These are phyloP conservation scores for Crocodylus rhombifer DNA, from an alignment of 2,797 vertebrate species.

Conservation along the genomic window DNA sequence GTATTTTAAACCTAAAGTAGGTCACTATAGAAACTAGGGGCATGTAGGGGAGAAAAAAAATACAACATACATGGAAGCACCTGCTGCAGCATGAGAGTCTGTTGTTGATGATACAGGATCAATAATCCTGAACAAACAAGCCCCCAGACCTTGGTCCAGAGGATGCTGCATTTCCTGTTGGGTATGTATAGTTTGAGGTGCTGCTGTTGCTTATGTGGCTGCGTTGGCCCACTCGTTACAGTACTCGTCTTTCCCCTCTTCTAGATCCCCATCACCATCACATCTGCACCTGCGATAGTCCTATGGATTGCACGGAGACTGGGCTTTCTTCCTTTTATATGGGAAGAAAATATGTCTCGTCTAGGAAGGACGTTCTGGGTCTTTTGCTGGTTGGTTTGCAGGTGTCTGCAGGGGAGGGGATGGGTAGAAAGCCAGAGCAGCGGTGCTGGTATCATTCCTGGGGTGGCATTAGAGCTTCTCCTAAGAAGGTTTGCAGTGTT, in stretches of 20 bases:
- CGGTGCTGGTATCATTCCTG: neutral
- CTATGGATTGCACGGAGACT: neutral
- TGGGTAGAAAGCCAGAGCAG: neutral
- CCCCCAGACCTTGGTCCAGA: neutral
- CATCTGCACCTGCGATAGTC: neutral
- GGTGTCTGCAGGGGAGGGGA: neutral
- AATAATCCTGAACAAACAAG: neutral
- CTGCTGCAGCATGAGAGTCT: neutral
- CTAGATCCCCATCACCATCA: neutral
- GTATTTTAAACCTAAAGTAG: constrained; percentile 68
- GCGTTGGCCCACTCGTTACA: neutral
- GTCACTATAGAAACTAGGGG: constrained; percentile 45
- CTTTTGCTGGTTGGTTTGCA: neutral
- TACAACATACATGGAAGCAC: neutral
- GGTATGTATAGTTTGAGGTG: neutral
- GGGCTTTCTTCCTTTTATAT: neutral
- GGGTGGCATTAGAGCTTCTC: neutral
- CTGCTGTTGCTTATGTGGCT: neutral
- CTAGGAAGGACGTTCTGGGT: too few species aligned
- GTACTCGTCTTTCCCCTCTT: neutral
- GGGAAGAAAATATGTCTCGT: too few species aligned
- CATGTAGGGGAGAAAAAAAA: neutral
- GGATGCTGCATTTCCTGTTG: neutral
- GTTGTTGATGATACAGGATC: neutral
- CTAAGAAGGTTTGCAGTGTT: neutral